Evolutionary conservation across 2,113 vertebrate species (phyloP), one percentile per base, ranked within the genome.

Genomic region (Cervus canadensis): DNA sequence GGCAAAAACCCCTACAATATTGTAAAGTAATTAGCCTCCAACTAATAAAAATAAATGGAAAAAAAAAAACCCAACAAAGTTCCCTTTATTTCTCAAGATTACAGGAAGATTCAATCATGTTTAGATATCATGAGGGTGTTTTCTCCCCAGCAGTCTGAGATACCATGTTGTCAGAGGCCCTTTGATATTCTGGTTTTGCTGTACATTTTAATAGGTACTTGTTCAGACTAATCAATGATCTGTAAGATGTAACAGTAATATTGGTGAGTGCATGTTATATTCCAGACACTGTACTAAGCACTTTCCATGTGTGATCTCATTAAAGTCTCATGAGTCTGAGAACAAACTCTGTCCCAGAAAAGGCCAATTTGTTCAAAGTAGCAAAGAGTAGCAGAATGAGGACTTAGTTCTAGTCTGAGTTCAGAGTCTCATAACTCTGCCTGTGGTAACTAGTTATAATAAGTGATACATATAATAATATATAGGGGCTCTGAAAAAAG

Each of bases 61-160:
- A 50, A 50, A 50, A 50, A 50, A 50, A 50, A 50, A 2, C 48
- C 48, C 48, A 14, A 50, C 48, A 90, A 78, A 96, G 19, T 96
- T 93, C 19, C 11, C n/a, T n/a, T 64, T 92, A 67, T 78, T 95
- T 96, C n/a, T 97, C 60, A 94, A 76, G 86, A 87, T 91, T 96
- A 79, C 3, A 87, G 50, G 74, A 83, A 78, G 45, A 87, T 60
- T 97, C 30, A 76, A 3, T 67, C 11, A 60, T 28, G 15, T 89
- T 64, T 64, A 57, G 52, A 28, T 52, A 87, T 96, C 54, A 52
- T 25, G 40, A 94, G 9, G 62, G 50, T 56, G 25, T 48, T 45
- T 57, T 40, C 52, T 50, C 11, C 30, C 19, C 15, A 83, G 57
- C 33, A 82, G 67, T 57, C 52, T 40, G 40, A 87, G 83, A 81